A percentile compares a stretch with the other conserved stretches of the same genome.
Evolutionary conservation across 2,113 vertebrate species (phyloP).

Genomic region (Scortum barcoo): DNA sequence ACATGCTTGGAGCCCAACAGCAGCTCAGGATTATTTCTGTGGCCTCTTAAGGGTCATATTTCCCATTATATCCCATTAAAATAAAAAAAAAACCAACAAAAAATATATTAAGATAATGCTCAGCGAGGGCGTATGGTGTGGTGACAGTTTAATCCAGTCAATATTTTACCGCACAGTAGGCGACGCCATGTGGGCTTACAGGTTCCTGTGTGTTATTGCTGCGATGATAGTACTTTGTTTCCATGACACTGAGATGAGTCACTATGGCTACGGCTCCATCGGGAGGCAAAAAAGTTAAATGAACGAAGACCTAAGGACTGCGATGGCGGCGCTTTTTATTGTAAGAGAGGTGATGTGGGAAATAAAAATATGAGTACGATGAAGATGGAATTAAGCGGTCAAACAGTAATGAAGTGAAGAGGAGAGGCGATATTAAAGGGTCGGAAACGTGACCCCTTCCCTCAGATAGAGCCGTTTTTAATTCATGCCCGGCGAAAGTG

Average conservation of each 20-base stretch:
- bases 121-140: background rate
- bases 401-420: background rate
- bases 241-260: conserved; percentile 64
- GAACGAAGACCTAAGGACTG: conserved; percentile 1
- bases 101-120: background rate
- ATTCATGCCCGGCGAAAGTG: conserved; percentile 24
- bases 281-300: conserved; percentile 26
- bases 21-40: conserved; percentile 24
- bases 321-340: background rate
- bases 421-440: background rate
- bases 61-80: background rate
- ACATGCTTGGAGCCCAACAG: conserved; percentile 27
- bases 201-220: conserved; percentile 6
- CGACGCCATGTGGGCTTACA: conserved; percentile 5
- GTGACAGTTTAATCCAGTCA: background rate
- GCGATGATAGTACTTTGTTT: conserved; percentile 39
- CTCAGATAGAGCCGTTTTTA: background rate
- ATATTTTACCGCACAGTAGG: background rate
- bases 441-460: background rate
- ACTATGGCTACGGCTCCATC: conserved; percentile 32
- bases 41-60: conserved; percentile 26
- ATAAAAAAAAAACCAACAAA: background rate
- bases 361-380: conserved; percentile 21
- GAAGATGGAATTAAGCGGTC: background rate
- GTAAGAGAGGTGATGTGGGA: conserved; percentile 12